Percentiles rank a stretch among this genome's conserved stretches.
These are phyloP conservation scores for Agrotis clavis DNA, from an alignment of 2,888 invertebrate genomes.

Conservation along the genomic window DNA sequence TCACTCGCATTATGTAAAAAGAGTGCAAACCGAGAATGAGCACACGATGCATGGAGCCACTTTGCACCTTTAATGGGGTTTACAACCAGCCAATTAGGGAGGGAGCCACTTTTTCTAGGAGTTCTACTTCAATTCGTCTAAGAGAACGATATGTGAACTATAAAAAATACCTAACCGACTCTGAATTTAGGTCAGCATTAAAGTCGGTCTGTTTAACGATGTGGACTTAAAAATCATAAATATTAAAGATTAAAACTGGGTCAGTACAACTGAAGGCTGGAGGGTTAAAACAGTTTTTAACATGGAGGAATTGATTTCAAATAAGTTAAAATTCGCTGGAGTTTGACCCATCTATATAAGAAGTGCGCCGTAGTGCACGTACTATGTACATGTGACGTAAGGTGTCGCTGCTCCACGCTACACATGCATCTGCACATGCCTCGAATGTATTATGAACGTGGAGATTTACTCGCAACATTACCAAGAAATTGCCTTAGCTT, in stretches of 20 bases:
- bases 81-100: constrained; percentile 50
- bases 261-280: neutral
- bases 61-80: constrained; percentile 34
- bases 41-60: constrained; percentile 8
- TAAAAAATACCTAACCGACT: constrained; percentile 16
- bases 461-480: constrained; percentile 50
- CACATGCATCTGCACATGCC: constrained; percentile 34
- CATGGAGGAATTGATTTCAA: constrained; percentile 33
- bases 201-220: constrained; percentile 15
- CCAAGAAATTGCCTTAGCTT: constrained; percentile 49
- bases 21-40: neutral
- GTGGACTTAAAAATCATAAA: constrained; percentile 16
- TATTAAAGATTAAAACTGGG: constrained; percentile 16
- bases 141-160: constrained; percentile 24
- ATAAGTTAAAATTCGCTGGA: constrained; percentile 27
- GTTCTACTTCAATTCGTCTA: constrained; percentile 1
- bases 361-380: constrained; percentile 14
- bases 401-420: constrained; percentile 26
- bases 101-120: constrained; percentile 50
- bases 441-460: constrained; percentile 40
- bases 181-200: constrained; percentile 26
- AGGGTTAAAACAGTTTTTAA: constrained; percentile 11
- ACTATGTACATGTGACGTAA: constrained; percentile 32
- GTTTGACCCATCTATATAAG: constrained; percentile 39
- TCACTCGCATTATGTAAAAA: too few species aligned